phyloP scores from a whole-genome alignment of 2,888 invertebrate species.

The Lycophotia porphyrea region DNA sequence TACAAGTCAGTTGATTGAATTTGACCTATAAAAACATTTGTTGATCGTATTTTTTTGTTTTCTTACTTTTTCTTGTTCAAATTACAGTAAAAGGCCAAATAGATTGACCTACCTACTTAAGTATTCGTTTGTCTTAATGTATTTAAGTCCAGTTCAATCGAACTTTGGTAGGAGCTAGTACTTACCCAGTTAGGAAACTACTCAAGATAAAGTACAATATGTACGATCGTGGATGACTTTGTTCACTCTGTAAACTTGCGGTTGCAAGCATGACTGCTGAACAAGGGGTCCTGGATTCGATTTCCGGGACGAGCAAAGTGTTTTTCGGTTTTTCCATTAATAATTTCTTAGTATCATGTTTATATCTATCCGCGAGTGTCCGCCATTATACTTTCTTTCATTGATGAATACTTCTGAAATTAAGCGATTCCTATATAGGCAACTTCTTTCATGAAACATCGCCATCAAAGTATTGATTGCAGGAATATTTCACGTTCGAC shows the following conservation, averaged over 20 bases:
- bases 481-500: not conserved
- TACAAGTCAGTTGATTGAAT: not conserved
- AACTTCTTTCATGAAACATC: conserved; percentile 7
- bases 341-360: not conserved
- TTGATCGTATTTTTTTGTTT: not conserved
- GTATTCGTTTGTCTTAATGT: not conserved
- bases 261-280: not conserved
- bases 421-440: not conserved
- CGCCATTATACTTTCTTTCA: too few species aligned
- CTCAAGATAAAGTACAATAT: not conserved
- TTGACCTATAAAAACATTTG: conserved; percentile 6
- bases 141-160: not conserved
- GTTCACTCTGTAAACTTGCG: not conserved
- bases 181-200: not conserved
- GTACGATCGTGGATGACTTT: conserved; percentile 2
- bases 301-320: not conserved
- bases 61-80: not conserved
- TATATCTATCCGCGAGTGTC: too few species aligned
- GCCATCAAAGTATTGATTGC: not conserved
- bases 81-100: not conserved
- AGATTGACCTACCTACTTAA: not conserved
- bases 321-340: not conserved
- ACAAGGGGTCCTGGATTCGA: not conserved
- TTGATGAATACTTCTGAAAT: not conserved
- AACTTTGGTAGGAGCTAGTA: not conserved